These are phyloP conservation scores for Thymelicus sylvestris DNA, from an alignment of 2,888 invertebrate species.

Conservation along the genomic window DNA sequence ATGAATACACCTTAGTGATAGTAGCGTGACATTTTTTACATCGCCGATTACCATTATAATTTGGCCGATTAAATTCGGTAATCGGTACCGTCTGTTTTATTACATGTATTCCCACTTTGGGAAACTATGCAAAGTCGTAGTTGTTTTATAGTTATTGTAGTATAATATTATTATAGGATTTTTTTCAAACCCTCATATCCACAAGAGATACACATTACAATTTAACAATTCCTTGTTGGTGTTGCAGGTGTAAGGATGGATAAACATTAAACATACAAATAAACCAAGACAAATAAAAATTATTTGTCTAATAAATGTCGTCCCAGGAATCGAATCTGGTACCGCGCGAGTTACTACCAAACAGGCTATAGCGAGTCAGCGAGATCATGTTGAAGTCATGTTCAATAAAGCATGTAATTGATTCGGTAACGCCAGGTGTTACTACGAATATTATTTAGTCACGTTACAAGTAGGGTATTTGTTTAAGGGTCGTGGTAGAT, in stretches of 20 bases:
- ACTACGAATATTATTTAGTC: neutral
- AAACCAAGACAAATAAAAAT: too few species aligned
- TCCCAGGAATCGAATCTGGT: too few species aligned
- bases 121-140: neutral
- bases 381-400: constrained; percentile 33
- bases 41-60: constrained; percentile 16
- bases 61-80: constrained; percentile 23
- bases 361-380: neutral
- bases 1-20: constrained; percentile 5
- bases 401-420: constrained; percentile 53
- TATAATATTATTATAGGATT: too few species aligned
- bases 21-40: constrained; percentile 22
- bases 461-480: constrained; percentile 1
- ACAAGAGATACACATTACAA: too few species aligned
- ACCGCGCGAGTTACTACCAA: too few species aligned
- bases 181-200: too few species aligned
- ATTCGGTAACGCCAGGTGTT: constrained; percentile 45
- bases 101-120: neutral
- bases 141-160: too few species aligned
- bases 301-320: too few species aligned
- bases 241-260: too few species aligned
- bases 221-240: too few species aligned
- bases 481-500: neutral
- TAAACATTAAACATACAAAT: too few species aligned
- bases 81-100: constrained; percentile 14